Evolutionary conservation across 2,797 vertebrate species (phyloP).

Genomic region (Platalea minor): DNA sequence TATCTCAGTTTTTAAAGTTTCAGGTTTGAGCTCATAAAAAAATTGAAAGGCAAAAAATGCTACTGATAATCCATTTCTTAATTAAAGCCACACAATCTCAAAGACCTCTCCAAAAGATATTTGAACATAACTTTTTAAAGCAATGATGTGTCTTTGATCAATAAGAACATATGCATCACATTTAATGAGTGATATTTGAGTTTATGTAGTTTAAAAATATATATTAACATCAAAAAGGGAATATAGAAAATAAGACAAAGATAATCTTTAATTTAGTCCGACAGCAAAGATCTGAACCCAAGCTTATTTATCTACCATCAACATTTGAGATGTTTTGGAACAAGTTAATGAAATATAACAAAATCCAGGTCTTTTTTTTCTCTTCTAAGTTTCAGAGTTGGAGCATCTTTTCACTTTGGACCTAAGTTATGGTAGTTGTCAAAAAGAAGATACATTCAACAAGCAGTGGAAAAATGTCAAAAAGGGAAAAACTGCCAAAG

Average conservation of each 20-base stretch:
- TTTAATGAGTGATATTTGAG: neutral
- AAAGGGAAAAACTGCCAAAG: neutral
- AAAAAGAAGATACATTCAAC: neutral
- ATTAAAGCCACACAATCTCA: neutral
- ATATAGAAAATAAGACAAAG: neutral
- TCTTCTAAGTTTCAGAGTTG: neutral
- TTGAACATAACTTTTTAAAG: neutral
- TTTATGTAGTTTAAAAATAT: neutral
- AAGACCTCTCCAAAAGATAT: neutral
- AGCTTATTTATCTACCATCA: neutral
- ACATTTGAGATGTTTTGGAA: neutral
- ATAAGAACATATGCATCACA: neutral
- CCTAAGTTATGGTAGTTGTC: neutral
- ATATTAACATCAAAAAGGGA: neutral
- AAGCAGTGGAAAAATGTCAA: neutral
- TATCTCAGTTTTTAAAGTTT: neutral
- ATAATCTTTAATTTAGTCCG: neutral
- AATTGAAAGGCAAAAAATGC: accelerated
- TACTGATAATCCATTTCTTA: neutral
- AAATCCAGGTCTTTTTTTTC: neutral
- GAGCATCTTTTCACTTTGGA: neutral
- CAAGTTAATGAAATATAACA: neutral
- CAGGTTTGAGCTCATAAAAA: neutral
- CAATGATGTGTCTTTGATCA: neutral
- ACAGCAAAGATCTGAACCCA: neutral